phyloP scores from a whole-genome alignment of 1,140 invertebrate genomes.

The Nasonia vitripennis region DNA sequence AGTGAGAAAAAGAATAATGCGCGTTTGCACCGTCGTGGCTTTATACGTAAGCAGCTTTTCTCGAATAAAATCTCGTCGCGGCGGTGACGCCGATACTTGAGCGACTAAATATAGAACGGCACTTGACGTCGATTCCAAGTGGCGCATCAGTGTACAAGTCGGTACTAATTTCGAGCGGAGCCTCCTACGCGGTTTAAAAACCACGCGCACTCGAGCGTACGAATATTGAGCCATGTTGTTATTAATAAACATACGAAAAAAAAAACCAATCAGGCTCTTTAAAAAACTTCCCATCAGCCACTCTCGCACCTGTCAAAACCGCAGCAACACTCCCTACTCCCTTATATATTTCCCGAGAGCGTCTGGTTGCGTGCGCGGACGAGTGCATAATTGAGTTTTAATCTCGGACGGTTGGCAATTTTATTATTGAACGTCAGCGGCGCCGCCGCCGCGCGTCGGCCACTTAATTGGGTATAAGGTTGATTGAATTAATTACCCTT shows the following conservation, averaged over 20 bases:
- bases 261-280: no score
- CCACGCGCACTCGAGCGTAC: no score
- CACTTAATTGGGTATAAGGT: constrained; percentile 42
- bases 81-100: no score
- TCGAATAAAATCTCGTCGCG: neutral
- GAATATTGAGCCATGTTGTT: no score
- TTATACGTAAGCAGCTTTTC: neutral
- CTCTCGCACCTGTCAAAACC: constrained; percentile 2
- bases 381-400: constrained; percentile 49
- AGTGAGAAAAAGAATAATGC: neutral
- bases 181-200: no score
- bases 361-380: neutral
- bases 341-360: neutral
- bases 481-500: constrained; percentile 46
- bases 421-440: constrained; percentile 43
- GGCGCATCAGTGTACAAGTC: no score
- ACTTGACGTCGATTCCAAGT: neutral
- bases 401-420: constrained; percentile 32
- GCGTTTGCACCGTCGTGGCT: neutral
- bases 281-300: neutral
- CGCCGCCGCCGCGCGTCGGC: neutral
- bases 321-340: neutral
- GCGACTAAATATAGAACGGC: no score
- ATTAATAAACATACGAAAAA: no score
- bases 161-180: no score